Evolutionary conservation across 2,113 vertebrate genomes (phyloP).

Genomic region (Sinocyclocheilus anophthalmus): DNA sequence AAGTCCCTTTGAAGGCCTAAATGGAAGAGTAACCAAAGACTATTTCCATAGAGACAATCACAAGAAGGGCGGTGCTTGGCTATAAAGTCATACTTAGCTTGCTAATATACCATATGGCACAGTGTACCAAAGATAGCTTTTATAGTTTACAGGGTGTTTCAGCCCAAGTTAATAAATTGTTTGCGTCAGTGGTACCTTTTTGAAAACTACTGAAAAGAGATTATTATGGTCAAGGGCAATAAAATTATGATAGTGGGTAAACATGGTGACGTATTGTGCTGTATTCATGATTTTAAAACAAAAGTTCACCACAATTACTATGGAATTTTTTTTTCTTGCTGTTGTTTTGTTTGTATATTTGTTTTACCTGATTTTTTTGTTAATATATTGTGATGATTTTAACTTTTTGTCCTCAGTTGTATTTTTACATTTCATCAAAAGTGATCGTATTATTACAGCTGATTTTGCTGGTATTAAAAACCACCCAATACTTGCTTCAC

Average conservation of each 20-base stretch:
- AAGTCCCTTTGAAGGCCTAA: not conserved
- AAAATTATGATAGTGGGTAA: not conserved
- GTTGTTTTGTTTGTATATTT: slow-evolving; percentile 10
- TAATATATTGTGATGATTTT: slow-evolving; percentile 2
- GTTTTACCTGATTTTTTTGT: not conserved
- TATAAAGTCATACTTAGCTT: slow-evolving; percentile 12
- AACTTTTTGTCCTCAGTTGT: not conserved
- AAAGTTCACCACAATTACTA: not conserved
- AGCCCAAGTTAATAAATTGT: not conserved
- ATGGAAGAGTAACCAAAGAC: slow-evolving; percentile 20
- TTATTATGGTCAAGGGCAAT: not conserved
- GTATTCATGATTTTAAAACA: slow-evolving; percentile 4
- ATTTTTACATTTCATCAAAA: slow-evolving; percentile 32
- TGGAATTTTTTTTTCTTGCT: not conserved
- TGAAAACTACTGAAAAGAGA: not conserved
- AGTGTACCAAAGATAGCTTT: slow-evolving; percentile 18
- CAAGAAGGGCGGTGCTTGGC: not conserved
- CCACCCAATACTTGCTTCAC: not conserved
- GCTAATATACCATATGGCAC: slow-evolving; percentile 2
- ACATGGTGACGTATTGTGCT: not conserved
- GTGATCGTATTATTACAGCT: not conserved
- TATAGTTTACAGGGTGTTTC: not conserved
- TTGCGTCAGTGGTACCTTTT: not conserved
- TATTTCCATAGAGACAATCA: not conserved
- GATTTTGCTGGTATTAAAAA: not conserved